phyloP scores from a whole-genome alignment of 2,797 vertebrate genomes.

The Anniella stebbinsi region DNA sequence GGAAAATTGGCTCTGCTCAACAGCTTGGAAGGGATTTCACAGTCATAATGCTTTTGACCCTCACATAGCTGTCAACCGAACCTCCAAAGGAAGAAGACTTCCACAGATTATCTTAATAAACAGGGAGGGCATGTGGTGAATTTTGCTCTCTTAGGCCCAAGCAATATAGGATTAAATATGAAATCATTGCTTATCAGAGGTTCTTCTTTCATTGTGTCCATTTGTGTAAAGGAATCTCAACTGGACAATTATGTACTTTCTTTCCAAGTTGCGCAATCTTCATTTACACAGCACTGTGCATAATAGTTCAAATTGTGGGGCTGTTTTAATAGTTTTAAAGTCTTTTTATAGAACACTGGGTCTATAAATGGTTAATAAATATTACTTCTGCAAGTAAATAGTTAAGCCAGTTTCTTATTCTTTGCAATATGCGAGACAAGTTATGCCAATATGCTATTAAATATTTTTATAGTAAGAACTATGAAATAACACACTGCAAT shows the following conservation, averaged over 20 bases:
- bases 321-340: not conserved
- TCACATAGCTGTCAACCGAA: not conserved
- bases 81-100: not conserved
- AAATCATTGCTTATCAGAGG: not conserved
- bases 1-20: not conserved
- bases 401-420: not conserved
- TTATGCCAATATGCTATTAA: not conserved
- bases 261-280: not conserved
- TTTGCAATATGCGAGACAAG: not conserved
- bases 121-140: not conserved
- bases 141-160: not conserved
- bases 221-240: constrained; percentile 24
- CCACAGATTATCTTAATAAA: not conserved
- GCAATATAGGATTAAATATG: not conserved
- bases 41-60: not conserved
- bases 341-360: not conserved
- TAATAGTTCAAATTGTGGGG: not conserved
- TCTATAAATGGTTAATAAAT: not conserved
- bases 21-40: not conserved
- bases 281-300: not conserved
- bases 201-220: not conserved
- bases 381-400: not conserved
- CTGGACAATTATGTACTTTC: not conserved
- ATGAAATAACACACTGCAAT: not conserved
- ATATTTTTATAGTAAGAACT: not conserved